These are phyloP conservation scores for Apteryx mantelli DNA, from an alignment of 2,113 vertebrate genomes.

Conservation along the genomic window DNA sequence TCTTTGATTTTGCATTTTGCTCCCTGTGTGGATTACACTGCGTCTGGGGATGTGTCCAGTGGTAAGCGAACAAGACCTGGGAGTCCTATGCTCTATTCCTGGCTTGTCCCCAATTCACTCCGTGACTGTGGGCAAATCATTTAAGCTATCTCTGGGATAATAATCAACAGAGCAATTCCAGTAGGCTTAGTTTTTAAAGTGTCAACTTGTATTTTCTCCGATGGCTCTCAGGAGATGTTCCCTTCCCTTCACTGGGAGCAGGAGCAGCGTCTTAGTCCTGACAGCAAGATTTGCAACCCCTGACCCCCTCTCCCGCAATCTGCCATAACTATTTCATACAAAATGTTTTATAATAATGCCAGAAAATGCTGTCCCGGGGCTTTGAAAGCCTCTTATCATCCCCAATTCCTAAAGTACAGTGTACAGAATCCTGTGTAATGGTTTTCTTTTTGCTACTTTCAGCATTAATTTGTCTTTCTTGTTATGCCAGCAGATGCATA, in stretches of 20 bases:
- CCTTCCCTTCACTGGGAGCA: slow-evolving; percentile 7
- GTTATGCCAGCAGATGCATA: slow-evolving; percentile 14
- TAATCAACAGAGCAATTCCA: slow-evolving; percentile 58
- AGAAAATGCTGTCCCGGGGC: slow-evolving; percentile 19
- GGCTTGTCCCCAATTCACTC: slow-evolving; percentile 44
- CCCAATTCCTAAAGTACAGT: not conserved
- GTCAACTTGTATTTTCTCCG: not conserved
- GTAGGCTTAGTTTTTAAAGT: slow-evolving; percentile 65
- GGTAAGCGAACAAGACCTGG: slow-evolving; percentile 2
- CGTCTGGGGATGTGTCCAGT: not conserved
- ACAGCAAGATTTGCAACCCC: slow-evolving; percentile 34
- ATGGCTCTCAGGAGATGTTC: slow-evolving; percentile 9
- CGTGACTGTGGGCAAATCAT: slow-evolving; percentile 56
- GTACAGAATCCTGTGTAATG: slow-evolving; percentile 21
- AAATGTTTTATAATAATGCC: slow-evolving; percentile 30
- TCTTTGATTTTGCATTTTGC: slow-evolving; percentile 7
- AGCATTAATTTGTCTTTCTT: slow-evolving; percentile 39
- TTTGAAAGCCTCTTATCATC: slow-evolving; percentile 54
- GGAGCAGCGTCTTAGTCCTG: not conserved
- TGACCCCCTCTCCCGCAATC: not conserved
- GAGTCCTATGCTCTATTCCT: slow-evolving; percentile 42
- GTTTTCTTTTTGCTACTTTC: slow-evolving; percentile 36
- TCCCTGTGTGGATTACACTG: not conserved
- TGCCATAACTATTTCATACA: slow-evolving; percentile 25
- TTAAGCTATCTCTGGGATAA: slow-evolving; percentile 66